phyloP scores from a whole-genome alignment of 2,113 vertebrate species.

The Pseudorasbora parva region DNA sequence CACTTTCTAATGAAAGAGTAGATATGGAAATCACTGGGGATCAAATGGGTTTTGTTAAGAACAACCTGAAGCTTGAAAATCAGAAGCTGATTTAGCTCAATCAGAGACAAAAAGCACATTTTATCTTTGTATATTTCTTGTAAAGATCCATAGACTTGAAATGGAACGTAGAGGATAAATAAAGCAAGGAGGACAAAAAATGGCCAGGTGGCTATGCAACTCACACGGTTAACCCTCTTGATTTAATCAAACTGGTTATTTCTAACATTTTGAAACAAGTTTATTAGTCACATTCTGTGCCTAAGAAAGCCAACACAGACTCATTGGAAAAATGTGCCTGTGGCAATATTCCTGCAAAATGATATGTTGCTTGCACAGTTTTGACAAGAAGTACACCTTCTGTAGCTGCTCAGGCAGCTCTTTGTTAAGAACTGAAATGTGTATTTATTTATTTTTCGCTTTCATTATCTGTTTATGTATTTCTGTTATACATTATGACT shows the following conservation, averaged over 20 bases:
- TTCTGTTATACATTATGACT: no score
- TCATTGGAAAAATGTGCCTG: neutral
- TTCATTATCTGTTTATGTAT: no score
- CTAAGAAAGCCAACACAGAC: neutral
- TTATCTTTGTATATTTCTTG: neutral
- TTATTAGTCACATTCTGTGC: neutral
- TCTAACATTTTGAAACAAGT: neutral
- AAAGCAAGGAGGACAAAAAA: neutral
- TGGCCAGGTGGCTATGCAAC: neutral
- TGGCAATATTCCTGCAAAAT: neutral
- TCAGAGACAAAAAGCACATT: neutral
- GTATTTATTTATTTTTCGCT: no score
- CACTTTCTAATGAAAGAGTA: neutral
- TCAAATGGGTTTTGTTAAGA: neutral
- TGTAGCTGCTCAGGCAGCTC: no score
- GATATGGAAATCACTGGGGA: neutral
- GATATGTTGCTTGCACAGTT: neutral
- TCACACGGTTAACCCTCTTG: neutral
- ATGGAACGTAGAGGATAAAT: neutral
- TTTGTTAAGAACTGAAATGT: no score
- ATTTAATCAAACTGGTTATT: neutral
- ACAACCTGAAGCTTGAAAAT: neutral
- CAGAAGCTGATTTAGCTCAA: no score
- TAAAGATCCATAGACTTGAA: neutral
- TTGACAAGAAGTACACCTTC: no score